phyloP scores from a whole-genome alignment of 2,113 vertebrate species.

The Leiothrix lutea region DNA sequence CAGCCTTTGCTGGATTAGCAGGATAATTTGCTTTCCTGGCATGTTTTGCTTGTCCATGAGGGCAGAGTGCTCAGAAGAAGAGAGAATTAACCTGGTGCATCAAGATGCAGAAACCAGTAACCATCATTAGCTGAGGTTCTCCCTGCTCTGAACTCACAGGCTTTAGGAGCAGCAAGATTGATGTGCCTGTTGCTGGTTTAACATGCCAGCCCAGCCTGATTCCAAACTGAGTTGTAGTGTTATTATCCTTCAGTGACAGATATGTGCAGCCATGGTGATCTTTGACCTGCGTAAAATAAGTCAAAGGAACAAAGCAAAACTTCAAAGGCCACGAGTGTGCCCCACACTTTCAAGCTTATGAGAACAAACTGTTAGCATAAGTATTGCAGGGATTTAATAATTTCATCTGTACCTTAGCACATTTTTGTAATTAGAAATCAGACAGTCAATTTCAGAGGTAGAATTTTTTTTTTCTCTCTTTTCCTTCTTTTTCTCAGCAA shows the following conservation, averaged over 20 bases:
- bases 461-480: not conserved
- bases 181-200: constrained; percentile 29
- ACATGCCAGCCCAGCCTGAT: not conserved
- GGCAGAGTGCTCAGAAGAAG: not conserved
- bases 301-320: constrained; percentile 63
- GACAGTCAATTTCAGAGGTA: not conserved
- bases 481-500: not conserved
- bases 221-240: constrained; percentile 23
- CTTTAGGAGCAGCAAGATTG: not conserved
- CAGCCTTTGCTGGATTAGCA: not conserved
- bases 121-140: constrained; percentile 5
- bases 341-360: constrained; percentile 10
- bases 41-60: constrained; percentile 35
- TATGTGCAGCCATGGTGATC: constrained; percentile 27
- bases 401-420: not conserved
- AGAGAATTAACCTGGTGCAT: constrained; percentile 1
- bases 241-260: constrained; percentile 60
- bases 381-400: not conserved
- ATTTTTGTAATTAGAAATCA: constrained; percentile 37
- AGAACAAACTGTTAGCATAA: constrained; percentile 4
- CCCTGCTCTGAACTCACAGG: not conserved
- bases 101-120: not conserved
- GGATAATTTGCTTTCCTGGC: constrained; percentile 41
- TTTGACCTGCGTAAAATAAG: constrained; percentile 65
- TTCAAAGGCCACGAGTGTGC: constrained; percentile 29